phyloP scores from a whole-genome alignment of 2,797 vertebrate genomes.

The Hypotaenidia okinawae region DNA sequence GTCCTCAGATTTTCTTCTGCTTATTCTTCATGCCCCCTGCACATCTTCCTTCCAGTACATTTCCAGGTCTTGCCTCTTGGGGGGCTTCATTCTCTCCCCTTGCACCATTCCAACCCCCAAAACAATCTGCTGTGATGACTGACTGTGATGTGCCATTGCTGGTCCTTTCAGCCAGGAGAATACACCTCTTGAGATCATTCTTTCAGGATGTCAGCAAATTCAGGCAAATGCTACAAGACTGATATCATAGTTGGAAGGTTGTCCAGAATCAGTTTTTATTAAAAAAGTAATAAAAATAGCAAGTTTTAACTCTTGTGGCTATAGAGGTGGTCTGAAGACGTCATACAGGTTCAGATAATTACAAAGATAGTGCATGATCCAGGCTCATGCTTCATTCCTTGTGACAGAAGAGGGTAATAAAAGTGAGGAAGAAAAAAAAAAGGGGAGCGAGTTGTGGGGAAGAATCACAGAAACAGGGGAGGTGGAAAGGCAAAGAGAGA shows the following conservation, averaged over 20 bases:
- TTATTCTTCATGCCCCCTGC: neutral
- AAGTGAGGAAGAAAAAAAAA: neutral
- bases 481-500: neutral
- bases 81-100: neutral
- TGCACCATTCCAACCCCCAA: neutral
- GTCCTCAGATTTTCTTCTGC: neutral
- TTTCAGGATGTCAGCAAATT: conserved; percentile 52
- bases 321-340: neutral
- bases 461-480: neutral
- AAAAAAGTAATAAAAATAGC: neutral
- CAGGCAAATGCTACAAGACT: conserved; percentile 8
- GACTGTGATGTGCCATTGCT: neutral
- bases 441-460: neutral
- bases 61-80: neutral
- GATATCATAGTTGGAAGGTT: conserved; percentile 53
- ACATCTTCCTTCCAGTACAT: neutral
- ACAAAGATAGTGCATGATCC: neutral
- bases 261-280: conserved; percentile 16
- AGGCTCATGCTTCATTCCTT: neutral
- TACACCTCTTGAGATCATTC: conserved; percentile 29
- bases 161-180: conserved; percentile 24
- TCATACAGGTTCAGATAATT: neutral
- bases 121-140: neutral
- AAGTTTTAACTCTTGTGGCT: neutral
- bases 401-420: neutral